A percentile compares a stretch with the other conserved stretches of the same genome.
Conservation (phyloP, 1,140 invertebrate genomes). For the Monomorium pharaonis region DNA sequence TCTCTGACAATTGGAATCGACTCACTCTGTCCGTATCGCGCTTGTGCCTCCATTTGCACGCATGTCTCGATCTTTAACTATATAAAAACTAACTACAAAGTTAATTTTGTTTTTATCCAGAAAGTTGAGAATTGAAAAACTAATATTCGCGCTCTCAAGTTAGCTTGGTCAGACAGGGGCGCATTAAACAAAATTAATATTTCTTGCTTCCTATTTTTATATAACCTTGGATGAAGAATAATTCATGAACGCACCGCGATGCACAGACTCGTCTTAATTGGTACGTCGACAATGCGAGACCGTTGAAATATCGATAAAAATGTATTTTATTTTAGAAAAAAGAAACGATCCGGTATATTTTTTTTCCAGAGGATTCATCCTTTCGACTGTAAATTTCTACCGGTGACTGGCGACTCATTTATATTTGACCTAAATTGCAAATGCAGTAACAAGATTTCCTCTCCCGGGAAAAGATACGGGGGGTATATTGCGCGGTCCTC, state of each 20-base stretch:
- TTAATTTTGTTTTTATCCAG: background rate
- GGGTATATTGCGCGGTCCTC: background rate
- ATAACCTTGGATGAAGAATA: background rate
- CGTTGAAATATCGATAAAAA: background rate
- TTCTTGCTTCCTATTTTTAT: background rate
- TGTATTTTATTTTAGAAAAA: background rate
- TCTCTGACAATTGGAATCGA: constrained; percentile 26
- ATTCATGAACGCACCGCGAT: background rate
- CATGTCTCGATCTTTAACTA: background rate
- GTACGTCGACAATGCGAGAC: background rate
- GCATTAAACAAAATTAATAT: no score
- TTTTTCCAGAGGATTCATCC: background rate
- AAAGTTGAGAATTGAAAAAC: background rate
- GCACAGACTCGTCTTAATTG: background rate
- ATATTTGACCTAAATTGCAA: background rate
- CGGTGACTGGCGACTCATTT: background rate
- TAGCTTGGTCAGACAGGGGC: no score
- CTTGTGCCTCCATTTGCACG: background rate
- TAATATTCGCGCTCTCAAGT: no score
- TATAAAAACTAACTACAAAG: no score
- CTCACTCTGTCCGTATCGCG: background rate
- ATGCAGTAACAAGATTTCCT: background rate
- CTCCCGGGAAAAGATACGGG: background rate
- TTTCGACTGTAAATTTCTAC: background rate
- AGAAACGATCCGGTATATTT: background rate